phyloP scores from a whole-genome alignment of 2,888 invertebrate genomes.

The Lycia hirtaria region DNA sequence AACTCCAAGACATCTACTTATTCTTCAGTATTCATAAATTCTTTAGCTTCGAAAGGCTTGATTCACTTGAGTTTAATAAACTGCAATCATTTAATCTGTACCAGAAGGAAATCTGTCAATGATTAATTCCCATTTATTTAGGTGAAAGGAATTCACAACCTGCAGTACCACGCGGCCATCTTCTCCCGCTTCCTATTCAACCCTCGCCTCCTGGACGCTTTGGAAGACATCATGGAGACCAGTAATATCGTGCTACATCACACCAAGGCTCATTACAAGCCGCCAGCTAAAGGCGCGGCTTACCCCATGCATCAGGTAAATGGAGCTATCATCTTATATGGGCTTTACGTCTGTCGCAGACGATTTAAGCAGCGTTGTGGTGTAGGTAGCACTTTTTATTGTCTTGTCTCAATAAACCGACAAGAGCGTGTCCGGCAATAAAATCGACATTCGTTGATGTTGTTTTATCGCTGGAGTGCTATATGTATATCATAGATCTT shows the following conservation, averaged over 20 bases:
- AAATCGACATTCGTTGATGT: no score
- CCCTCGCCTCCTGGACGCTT: constrained; percentile 77
- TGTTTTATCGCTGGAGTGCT: no score
- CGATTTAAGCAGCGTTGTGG: no score
- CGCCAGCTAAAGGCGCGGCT: constrained; percentile 84
- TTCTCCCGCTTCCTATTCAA: constrained; percentile 80
- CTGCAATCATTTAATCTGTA: no score
- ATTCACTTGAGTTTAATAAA: not conserved
- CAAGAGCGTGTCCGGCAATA: no score
- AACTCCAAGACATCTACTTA: no score
- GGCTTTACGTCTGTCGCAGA: no score
- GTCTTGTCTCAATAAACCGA: no score
- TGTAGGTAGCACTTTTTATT: no score
- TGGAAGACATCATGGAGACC: constrained; percentile 83
- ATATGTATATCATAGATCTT: no score
- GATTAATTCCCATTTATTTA: constrained; percentile 41
- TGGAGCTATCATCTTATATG: not conserved
- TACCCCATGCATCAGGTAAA: constrained; percentile 86
- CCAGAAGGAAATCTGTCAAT: not conserved
- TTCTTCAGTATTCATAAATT: no score
- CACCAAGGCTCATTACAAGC: constrained; percentile 86
- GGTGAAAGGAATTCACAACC: constrained; percentile 86
- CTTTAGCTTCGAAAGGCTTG: not conserved
- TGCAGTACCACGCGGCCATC: constrained; percentile 83
- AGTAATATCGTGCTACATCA: constrained; percentile 85